Base-by-base conservation (phyloP, 2,888 invertebrate species). In the Tigriopus californicus region DNA sequence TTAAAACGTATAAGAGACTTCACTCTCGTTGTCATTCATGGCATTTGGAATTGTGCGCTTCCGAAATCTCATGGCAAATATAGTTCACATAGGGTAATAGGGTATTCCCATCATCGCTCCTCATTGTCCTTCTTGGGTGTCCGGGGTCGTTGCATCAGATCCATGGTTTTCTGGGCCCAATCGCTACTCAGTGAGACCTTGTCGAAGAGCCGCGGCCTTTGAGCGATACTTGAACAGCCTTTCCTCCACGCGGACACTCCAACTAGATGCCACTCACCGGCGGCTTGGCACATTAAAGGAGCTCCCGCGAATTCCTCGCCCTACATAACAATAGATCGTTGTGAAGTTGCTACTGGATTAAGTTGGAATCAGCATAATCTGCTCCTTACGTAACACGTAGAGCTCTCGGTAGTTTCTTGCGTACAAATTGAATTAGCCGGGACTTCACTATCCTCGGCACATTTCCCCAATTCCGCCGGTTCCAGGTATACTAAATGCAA, bases 211-310 rank as follows among this genome's bases (percentile, higher is more conserved):
- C 57, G 42, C 13, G 57, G 57, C 25, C 57, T 57, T 22, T 41
- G 15, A 22, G n/a, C 20, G 22, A 46, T 41, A 13, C 20, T 57
- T 12, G 22, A 40, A 20, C 57, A 57, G 8, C 42, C 46, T 44
- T 25, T 57, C 46, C 57, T 57, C 46, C 44, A 57, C 13, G 41
- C 18, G 10, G 57, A 57, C 46, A 57, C 46, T 6, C 57, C 57
- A 13, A 57, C 57, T 8, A 57, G 46, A 24, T 57, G 46, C 57
- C 57, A 57, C 44, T 44, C 20, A 11, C 52, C 52, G 15, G 22
- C 52, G 15, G 22, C 24, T 51, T 51, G 52, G 52, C 52, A 51
- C 52, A 51, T 51, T 15, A 51, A 25, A 10, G 52, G 52, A 51
- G 52, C 52, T 5, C 52, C 52, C 15, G 52, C 52, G 15, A 51